These are phyloP conservation scores for Drosophila heteroneura DNA, from an alignment of 2,888 invertebrate genomes.

Conservation along the genomic window DNA sequence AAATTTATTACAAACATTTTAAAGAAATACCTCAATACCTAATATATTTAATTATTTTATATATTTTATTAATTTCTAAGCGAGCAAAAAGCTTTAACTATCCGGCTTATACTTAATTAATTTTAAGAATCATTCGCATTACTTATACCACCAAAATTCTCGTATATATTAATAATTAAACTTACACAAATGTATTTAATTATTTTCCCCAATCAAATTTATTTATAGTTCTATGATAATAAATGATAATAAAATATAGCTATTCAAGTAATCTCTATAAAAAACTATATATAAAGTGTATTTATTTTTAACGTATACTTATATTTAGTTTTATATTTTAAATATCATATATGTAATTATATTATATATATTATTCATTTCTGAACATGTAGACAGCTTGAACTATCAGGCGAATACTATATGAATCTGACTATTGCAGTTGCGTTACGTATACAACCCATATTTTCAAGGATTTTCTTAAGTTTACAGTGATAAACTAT, in stretches of 20 bases:
- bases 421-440: neutral
- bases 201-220: neutral
- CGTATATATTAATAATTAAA: neutral
- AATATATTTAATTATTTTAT: no score
- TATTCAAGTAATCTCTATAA: no score
- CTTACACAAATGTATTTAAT: neutral
- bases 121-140: neutral
- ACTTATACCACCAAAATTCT: neutral
- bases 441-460: neutral
- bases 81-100: no score
- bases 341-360: neutral
- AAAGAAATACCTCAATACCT: no score
- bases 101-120: neutral
- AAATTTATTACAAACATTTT: neutral
- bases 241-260: no score
- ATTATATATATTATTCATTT: neutral
- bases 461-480: neutral
- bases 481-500: conserved; percentile 8
- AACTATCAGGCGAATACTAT: neutral
- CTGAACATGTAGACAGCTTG: neutral
- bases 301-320: neutral
- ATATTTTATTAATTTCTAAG: neutral
- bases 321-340: neutral
- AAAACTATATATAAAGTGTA: neutral
- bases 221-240: neutral